Evolutionary conservation across 2,113 vertebrate species (phyloP).

Genomic region (Sorex fumeus): DNA sequence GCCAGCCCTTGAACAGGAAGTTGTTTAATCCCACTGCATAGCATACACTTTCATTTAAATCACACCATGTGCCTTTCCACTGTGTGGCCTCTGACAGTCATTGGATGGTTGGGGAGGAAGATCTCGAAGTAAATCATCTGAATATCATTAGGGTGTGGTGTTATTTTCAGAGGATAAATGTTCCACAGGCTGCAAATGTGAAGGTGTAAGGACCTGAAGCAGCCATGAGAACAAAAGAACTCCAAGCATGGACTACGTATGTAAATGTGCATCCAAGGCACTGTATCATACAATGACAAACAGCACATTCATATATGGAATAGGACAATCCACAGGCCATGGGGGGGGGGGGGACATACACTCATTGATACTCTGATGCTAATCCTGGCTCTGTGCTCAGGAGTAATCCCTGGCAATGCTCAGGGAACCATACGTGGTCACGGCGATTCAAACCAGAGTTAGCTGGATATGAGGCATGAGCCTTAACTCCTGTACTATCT

Average conservation of each 20-base stretch:
- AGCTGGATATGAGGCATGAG: too few species aligned
- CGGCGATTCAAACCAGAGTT: too few species aligned
- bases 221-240: slow-evolving; percentile 47
- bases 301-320: neutral
- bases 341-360: too few species aligned
- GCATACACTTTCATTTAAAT: slow-evolving; percentile 68
- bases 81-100: neutral
- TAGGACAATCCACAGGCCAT: slow-evolving; percentile 7
- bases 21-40: too few species aligned
- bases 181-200: neutral
- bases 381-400: too few species aligned
- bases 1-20: too few species aligned
- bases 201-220: neutral
- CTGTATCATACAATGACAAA: neutral
- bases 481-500: too few species aligned
- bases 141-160: slow-evolving; percentile 45
- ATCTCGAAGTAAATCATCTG: slow-evolving; percentile 53
- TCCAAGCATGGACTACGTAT: slow-evolving; percentile 14
- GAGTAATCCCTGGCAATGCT: too few species aligned
- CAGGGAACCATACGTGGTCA: too few species aligned
- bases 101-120: neutral
- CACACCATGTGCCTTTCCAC: slow-evolving; percentile 49
- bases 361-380: too few species aligned
- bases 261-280: neutral
- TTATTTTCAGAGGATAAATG: slow-evolving; percentile 46